Percentiles rank a stretch among this genome's conserved stretches.
Conservation (phyloP, 2,888 invertebrate genomes). For the Lasioglossum oenotherae region DNA sequence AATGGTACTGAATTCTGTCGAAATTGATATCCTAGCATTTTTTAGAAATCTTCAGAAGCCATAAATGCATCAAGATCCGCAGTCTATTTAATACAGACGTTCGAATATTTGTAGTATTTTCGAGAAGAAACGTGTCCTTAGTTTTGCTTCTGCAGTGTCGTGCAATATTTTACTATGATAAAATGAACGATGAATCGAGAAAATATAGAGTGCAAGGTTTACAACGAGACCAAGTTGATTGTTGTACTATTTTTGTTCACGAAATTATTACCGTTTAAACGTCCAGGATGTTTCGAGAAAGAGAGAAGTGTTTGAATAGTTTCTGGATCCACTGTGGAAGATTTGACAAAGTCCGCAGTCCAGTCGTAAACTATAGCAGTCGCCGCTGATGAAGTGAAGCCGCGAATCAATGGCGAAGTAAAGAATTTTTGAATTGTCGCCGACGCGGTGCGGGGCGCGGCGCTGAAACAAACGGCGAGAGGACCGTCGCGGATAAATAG, state of each 20-base stretch:
- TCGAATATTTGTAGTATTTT: background rate
- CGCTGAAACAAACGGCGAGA: background rate
- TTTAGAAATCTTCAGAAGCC: no score
- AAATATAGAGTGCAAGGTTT: background rate
- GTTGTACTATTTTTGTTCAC: background rate
- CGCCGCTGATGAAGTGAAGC: background rate
- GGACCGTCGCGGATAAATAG: constrained; percentile 1
- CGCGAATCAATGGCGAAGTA: background rate
- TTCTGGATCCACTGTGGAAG: background rate
- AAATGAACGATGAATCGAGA: no score
- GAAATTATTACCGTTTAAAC: background rate
- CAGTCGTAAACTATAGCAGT: background rate
- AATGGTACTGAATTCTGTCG: no score
- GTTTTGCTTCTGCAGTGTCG: background rate
- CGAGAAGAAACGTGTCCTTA: background rate
- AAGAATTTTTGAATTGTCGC: background rate
- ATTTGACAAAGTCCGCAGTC: background rate
- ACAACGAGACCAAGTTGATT: background rate
- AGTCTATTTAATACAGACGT: no score
- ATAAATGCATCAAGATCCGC: no score
- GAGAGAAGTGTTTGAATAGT: background rate
- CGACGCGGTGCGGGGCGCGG: background rate
- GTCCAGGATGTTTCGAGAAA: background rate
- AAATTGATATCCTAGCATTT: no score
- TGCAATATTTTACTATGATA: background rate